These are phyloP conservation scores for Drosophila nigricruria DNA, from an alignment of 2,888 invertebrate genomes.

Conservation along the genomic window DNA sequence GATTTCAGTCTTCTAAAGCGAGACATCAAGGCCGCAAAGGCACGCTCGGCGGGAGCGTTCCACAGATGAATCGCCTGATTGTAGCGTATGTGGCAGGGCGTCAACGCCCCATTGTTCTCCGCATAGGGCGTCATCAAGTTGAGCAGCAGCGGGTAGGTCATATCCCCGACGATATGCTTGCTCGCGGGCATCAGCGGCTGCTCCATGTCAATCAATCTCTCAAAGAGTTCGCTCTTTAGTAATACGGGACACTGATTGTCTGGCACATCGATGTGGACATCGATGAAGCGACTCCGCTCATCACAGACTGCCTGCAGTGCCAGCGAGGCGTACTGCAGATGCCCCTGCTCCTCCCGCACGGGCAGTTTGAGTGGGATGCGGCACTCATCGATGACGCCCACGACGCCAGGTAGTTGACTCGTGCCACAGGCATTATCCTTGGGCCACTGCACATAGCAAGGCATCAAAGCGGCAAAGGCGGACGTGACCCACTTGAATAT, in stretches of 20 bases:
- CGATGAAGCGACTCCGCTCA: constrained; percentile 45
- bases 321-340: constrained; percentile 18
- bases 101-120: constrained; percentile 23
- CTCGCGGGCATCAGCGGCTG: constrained; percentile 43
- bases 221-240: constrained; percentile 53
- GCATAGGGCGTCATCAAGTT: constrained; percentile 58
- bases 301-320: constrained; percentile 53
- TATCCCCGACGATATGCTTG: constrained; percentile 54
- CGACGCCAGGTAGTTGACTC: constrained; percentile 39
- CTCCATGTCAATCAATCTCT: constrained; percentile 36
- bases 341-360: constrained; percentile 26
- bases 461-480: constrained; percentile 37
- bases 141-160: constrained; percentile 48
- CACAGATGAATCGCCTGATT: constrained; percentile 47
- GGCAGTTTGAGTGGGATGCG: constrained; percentile 37
- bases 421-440: constrained; percentile 9
- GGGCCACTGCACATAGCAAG: constrained; percentile 51
- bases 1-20: constrained; percentile 46
- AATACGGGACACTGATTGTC: constrained; percentile 44
- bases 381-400: constrained; percentile 55
- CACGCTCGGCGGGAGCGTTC: constrained; percentile 43
- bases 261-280: constrained; percentile 50
- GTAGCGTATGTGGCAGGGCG: constrained; percentile 46
- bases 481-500: constrained; percentile 55
- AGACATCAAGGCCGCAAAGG: constrained; percentile 43